Evolutionary conservation across 2,797 vertebrate species (phyloP), one percentile per base, ranked within the genome.

Genomic region (Coilia nasus): DNA sequence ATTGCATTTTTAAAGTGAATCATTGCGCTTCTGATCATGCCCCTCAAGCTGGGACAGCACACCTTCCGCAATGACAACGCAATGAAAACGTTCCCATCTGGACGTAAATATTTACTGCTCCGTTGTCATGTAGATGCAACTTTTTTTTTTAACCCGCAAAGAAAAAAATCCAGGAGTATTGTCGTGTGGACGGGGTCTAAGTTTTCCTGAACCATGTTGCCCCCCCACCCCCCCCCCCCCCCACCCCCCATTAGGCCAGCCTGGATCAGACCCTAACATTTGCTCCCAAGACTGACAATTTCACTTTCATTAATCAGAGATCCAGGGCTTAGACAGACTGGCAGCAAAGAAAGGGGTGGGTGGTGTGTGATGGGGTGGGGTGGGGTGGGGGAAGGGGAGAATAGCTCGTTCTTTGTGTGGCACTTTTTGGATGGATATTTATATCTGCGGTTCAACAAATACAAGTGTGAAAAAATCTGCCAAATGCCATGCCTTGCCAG

Each of bases 401-500:
- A 25, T 14, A 3, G 10, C 23, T 67, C n/a, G 64, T 71, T 71
- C 3, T 71, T n/a, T 71, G 3, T 71, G 31, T 35, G 35, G n/a
- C 60, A 64, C 71, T 78, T 41, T 54, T 44, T 21, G 17, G 71
- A 78, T 7, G 17, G 17, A 86, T 92, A 93, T 94, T 94, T 92
- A 90, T 92, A 88, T 89, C 84, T 86, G 25, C 59, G 90, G 84
- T 85, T 85, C 83, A 88, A 88, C 60, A 87, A 88, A 92, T 83
- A 88, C 89, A 91, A 92, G 93, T 89, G 81, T 86, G 91, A 91
- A 95, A 91, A 94, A 93, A 92, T 89, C 91, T 91, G 86, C 81
- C 71, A 88, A 84, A 90, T 92, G 90, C 91, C 92, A 83, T 31
- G 19, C 35, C 83, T 86, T 86, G 84, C 86, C 89, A 85, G 88